Evolutionary conservation across 2,797 vertebrate genomes (phyloP).

Genomic region (Leptatherina wallacei): DNA sequence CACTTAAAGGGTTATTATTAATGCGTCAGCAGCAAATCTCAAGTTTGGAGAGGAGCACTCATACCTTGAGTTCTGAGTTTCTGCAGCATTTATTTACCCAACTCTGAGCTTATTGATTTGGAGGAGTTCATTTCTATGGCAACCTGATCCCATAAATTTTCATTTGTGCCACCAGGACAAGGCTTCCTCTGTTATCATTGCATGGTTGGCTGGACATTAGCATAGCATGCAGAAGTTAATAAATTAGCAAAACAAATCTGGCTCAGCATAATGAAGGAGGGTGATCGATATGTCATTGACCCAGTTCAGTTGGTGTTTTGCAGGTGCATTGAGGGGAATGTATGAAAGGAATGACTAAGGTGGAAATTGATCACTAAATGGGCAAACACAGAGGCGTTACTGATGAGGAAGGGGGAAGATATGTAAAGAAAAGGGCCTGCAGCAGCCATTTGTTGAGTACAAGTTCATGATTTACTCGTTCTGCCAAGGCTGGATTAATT

Average conservation of each 20-base stretch:
- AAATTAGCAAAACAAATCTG: slow-evolving; percentile 75
- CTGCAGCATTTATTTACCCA: slow-evolving; percentile 61
- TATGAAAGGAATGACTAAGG: slow-evolving; percentile 40
- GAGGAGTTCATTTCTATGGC: slow-evolving; percentile 72
- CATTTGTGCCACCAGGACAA: slow-evolving; percentile 64
- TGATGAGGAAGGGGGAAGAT: slow-evolving; percentile 41
- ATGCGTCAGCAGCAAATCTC: slow-evolving; percentile 53
- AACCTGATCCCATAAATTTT: slow-evolving; percentile 75
- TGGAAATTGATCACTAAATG: slow-evolving; percentile 56
- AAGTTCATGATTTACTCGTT: slow-evolving; percentile 36
- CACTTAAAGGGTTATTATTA: slow-evolving; percentile 59
- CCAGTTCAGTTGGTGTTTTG: slow-evolving; percentile 49
- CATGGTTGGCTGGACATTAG: slow-evolving; percentile 68
- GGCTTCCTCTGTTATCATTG: slow-evolving; percentile 65
- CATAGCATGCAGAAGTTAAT: slow-evolving; percentile 71
- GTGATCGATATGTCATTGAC: slow-evolving; percentile 64
- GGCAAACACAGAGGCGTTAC: slow-evolving; percentile 50
- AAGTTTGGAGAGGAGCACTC: slow-evolving; percentile 38
- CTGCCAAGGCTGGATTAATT: slow-evolving; percentile 22
- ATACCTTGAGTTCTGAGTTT: slow-evolving; percentile 42
- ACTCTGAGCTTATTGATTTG: slow-evolving; percentile 70
- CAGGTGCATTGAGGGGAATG: slow-evolving; percentile 40
- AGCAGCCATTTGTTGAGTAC: slow-evolving; percentile 29
- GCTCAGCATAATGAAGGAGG: slow-evolving; percentile 56
- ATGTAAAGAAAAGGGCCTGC: slow-evolving; percentile 33